Base-by-base conservation (phyloP, 2,888 invertebrate species). In the Elgonia sp. region DNA sequence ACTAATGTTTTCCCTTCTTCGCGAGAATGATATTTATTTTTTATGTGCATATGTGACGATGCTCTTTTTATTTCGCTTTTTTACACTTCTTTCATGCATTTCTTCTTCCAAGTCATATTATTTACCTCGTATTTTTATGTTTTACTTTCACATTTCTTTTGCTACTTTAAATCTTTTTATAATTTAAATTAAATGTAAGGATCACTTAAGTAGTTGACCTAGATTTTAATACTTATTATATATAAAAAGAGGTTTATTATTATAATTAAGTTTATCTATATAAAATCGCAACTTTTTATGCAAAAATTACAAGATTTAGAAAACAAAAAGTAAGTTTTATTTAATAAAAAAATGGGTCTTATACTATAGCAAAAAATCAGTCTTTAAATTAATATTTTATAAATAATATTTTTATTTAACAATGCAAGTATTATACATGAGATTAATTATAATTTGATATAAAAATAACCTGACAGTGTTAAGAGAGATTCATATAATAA, bases 321-420 rank as follows among this genome's bases (percentile, higher is more conserved):
- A 29, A 29, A 29, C 29, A 29, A 29, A 29, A 29, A 29, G 5
- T 5, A 3, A 29, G 29, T 29, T 29, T 29, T 29, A 29, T n/a
- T 29, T 29, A 29, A 29, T 29, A n/a, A 29, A 29, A 29, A 29
- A 29, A 5, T 29, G 5, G 29, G 29, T 29, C 29, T 29, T 29
- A 29, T 29, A 3, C 29, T 29, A 29, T 29, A n/a, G n/a, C n/a
- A 29, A 29, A 29, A 5, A 29, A 29, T 29, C 3, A 29, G 3
- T 3, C 29, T 29, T 29, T 29, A 1, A 29, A 3, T 29, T 29
- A 29, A 3, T 29, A 29, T 82, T 82, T 84, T 76, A 88, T 88
- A 81, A 84, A 88, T 82, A 79, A 84, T 84, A 82, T 84, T 29
- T 29, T 85, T 88, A 81, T 88, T 85, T 85, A 88, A 85, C 81